Conservation (phyloP, 2,797 vertebrate species). For the Myoxocephalus aenaeus region DNA sequence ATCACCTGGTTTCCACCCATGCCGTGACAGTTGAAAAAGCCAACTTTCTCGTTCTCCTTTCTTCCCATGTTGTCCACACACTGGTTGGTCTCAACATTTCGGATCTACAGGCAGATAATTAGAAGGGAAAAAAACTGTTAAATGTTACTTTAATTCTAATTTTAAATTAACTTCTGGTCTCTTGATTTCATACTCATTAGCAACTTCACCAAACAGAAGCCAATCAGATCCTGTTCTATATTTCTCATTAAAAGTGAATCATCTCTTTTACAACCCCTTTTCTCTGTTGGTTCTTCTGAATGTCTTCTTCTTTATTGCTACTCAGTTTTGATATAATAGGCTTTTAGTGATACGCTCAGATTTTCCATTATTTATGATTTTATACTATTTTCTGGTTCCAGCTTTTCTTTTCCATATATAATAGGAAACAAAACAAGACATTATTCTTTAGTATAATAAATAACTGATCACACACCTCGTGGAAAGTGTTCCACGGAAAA, state of each 20-base stretch:
- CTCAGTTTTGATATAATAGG: not conserved
- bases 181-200: constrained; percentile 1
- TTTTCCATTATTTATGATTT: not conserved
- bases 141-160: not conserved
- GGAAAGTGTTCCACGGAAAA: not conserved
- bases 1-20: constrained; percentile 99
- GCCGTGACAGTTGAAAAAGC: constrained; percentile 98
- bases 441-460: not conserved
- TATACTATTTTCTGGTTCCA: not conserved
- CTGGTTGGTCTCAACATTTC: constrained; percentile 98
- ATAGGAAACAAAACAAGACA: not conserved
- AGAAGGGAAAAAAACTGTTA: not conserved
- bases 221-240: not conserved
- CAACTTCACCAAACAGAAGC: constrained; percentile 1
- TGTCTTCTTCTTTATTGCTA: not conserved
- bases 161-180: not conserved
- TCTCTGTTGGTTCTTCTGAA: not conserved
- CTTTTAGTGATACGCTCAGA: not conserved
- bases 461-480: not conserved
- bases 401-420: not conserved
- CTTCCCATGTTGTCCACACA: constrained; percentile 99
- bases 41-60: constrained; percentile 98
- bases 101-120: constrained; percentile 85
- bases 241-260: constrained; percentile 11
- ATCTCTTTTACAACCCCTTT: not conserved